phyloP scores from a whole-genome alignment of 2,888 invertebrate species.

The Stenichneumon culpator region DNA sequence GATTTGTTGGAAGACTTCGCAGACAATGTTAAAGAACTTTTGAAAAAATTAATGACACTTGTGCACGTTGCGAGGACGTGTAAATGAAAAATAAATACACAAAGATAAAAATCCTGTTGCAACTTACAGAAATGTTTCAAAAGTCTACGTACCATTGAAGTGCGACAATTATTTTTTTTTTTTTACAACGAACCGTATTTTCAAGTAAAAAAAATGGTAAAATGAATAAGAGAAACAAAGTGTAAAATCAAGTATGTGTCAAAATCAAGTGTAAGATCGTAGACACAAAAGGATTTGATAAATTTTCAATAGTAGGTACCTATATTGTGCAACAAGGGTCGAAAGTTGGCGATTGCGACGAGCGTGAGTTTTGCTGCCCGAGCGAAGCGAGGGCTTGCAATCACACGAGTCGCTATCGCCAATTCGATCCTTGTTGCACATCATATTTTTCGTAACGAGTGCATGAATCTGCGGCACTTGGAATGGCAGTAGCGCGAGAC shows the following conservation, averaged over 20 bases:
- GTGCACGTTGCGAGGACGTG: not conserved
- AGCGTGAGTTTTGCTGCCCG: too few relatives aligned
- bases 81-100: not conserved
- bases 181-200: not conserved
- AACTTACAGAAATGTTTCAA: not conserved
- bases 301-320: too few relatives aligned
- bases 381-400: too few relatives aligned
- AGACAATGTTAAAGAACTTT: not conserved
- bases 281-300: constrained; percentile 12
- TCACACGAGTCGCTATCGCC: too few relatives aligned
- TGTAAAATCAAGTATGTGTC: too few relatives aligned
- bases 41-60: not conserved
- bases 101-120: not conserved
- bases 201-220: not conserved
- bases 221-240: not conserved
- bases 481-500: too few relatives aligned
- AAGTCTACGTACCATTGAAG: not conserved
- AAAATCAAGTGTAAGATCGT: too few relatives aligned
- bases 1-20: constrained; percentile 6
- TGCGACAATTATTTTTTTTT: not conserved
- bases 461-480: too few relatives aligned
- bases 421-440: too few relatives aligned
- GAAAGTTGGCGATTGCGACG: too few relatives aligned
- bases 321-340: too few relatives aligned
- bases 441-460: too few relatives aligned